Base-by-base conservation (phyloP, 2,797 vertebrate species). In the Cuculus canorus region DNA sequence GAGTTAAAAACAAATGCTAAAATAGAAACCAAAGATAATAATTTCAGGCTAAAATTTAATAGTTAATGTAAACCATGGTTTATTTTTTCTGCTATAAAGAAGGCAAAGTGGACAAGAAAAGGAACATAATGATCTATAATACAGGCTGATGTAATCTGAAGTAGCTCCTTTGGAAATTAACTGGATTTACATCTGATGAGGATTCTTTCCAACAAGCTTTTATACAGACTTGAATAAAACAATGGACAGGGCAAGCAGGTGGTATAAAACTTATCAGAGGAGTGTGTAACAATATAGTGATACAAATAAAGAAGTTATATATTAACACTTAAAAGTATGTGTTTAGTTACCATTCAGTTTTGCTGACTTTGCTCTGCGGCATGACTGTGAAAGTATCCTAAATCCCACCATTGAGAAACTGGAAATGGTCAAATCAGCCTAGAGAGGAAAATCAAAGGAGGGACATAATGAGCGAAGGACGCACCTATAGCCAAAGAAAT, bases 21-120 rank as follows among this genome's bases (percentile, higher is more conserved):
- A 91, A 79, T 17, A 48, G 30, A 50, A 92, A 89, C 57, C 22
- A 52, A 66, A 89, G 92, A 82, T 75, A 78, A 64, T 57, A 0
- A 33, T 83, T 89, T 88, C 69, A 83, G 52, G 9, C 4, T 91
- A 84, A 88, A 95, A 88, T 72, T 53, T 91, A 90, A 82, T 61
- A 72, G 61, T 43, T n/a, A 70, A 18, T 66, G 50, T 81, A 92
- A 93, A 86, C 71, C 65, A 69, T 27, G 86, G 19, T 22, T 91
- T 83, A 69, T 86, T 92, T 22, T 22, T 48, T 11, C 33, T 86
- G 43, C 32, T 75, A 86, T 81, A 91, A 96, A 96, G 88, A 86
- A 93, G 24, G 32, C 21, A 87, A 86, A 88, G 65, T 61, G 79
- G 50, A 65, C 89, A 77, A 64, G 57, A 60, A 68, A 92, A 81